These are phyloP conservation scores for Lycophotia porphyrea DNA, from an alignment of 2,888 invertebrate species.

Conservation along the genomic window DNA sequence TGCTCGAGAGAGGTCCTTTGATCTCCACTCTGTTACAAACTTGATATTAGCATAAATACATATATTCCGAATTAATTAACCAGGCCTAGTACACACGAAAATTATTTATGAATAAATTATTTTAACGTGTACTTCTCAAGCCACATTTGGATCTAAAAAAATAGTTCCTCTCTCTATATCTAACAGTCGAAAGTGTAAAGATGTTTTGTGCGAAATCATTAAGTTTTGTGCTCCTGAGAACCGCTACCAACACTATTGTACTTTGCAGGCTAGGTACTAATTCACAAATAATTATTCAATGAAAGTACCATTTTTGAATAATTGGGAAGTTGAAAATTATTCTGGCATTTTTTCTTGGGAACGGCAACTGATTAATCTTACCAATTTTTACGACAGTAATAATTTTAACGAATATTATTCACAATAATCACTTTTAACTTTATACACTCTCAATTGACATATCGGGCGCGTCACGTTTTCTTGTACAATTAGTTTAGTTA, in stretches of 20 bases:
- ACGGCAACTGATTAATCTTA: conserved; percentile 61
- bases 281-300: conserved; percentile 57
- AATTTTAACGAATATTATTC: conserved; percentile 75
- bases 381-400: conserved; percentile 71
- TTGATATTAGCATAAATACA: conserved; percentile 54
- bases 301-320: conserved; percentile 50
- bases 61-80: conserved; percentile 43
- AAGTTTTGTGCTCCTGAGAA: conserved; percentile 66
- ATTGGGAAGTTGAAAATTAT: conserved; percentile 41
- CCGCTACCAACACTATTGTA: conserved; percentile 83
- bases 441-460: conserved; percentile 89
- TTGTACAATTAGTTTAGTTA: conserved; percentile 86
- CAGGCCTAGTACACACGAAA: conserved; percentile 40
- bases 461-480: conserved; percentile 86
- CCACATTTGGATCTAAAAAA: conserved; percentile 41
- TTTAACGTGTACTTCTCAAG: conserved; percentile 34
- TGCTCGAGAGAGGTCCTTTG: conserved; percentile 66
- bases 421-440: conserved; percentile 82
- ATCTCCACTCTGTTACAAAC: conserved; percentile 53
- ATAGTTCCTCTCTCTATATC: conserved; percentile 56
- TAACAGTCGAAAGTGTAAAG: conserved; percentile 48
- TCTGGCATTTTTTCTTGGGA: conserved; percentile 46
- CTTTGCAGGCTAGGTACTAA: conserved; percentile 83
- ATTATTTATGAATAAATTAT: conserved; percentile 44
- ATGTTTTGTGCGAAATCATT: conserved; percentile 72